These are phyloP conservation scores for Drosophila serrata DNA, from an alignment of 1,140 invertebrate species.

Conservation along the genomic window DNA sequence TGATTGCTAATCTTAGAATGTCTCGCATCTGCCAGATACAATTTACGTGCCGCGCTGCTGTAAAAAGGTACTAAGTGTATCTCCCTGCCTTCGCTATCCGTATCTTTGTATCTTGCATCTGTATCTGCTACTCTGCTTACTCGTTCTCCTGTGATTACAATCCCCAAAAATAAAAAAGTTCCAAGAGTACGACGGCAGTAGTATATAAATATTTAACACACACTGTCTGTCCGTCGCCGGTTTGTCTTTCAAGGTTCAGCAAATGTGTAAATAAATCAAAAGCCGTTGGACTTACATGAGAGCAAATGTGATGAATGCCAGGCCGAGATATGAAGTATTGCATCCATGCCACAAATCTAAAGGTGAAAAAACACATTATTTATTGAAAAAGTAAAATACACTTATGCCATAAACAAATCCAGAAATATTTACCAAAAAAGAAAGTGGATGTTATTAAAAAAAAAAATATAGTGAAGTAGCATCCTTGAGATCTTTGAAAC, in stretches of 20 bases:
- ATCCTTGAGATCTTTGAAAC: background rate
- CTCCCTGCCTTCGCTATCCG: background rate
- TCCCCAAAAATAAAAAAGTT: conserved; percentile 6
- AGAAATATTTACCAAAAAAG: conserved; percentile 1
- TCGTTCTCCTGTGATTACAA: conserved; percentile 58
- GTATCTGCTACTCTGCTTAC: conserved; percentile 32
- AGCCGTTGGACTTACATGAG: conserved; percentile 36
- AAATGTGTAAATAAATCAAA: conserved; percentile 59
- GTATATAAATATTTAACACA: conserved; percentile 52
- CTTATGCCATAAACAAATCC: background rate
- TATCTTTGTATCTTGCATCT: conserved; percentile 51
- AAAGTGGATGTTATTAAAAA: background rate
- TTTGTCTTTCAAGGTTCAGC: conserved; percentile 50
- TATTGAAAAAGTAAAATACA: conserved; percentile 9
- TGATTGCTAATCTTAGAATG: conserved; percentile 44
- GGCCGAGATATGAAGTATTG: conserved; percentile 25
- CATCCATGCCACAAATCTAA: conserved; percentile 3
- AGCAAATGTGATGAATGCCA: conserved; percentile 32
- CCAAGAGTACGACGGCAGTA: conserved; percentile 11
- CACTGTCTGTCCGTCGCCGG: conserved; percentile 14
- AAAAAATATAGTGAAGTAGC: background rate
- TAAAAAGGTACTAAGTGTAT: conserved; percentile 2
- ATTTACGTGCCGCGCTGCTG: conserved; percentile 48
- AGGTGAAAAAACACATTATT: background rate
- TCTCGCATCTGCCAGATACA: conserved; percentile 48